These are phyloP conservation scores for Drosophila tristis DNA, from an alignment of 1,140 invertebrate genomes.

Conservation along the genomic window DNA sequence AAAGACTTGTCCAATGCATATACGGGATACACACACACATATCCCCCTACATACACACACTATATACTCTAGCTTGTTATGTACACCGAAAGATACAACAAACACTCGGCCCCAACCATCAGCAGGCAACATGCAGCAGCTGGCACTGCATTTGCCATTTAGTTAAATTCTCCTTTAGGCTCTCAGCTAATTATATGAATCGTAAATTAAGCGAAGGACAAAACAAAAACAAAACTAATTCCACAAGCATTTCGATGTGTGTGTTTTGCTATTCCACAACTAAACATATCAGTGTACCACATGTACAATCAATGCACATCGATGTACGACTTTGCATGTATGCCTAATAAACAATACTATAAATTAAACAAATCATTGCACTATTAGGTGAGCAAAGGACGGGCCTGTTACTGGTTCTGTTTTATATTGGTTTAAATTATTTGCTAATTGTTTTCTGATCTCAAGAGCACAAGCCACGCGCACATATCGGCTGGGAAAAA, in stretches of 20 bases:
- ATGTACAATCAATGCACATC: slow-evolving; percentile 41
- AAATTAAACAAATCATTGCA: slow-evolving; percentile 1
- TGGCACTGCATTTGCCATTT: background rate
- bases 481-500: too few species aligned
- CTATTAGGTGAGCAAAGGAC: too few species aligned
- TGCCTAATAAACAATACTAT: slow-evolving; percentile 60
- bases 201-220: slow-evolving; percentile 42
- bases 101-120: slow-evolving; percentile 15
- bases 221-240: slow-evolving; percentile 42
- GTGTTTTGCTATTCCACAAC: slow-evolving; percentile 49
- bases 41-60: background rate
- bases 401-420: too few species aligned
- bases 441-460: too few species aligned
- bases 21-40: background rate
- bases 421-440: too few species aligned
- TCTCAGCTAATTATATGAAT: slow-evolving; percentile 43
- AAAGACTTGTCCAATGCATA: slow-evolving; percentile 59
- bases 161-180: slow-evolving; percentile 43
- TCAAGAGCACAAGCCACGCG: too few species aligned
- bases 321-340: slow-evolving; percentile 45
- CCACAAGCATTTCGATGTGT: slow-evolving; percentile 53
- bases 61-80: slow-evolving; percentile 3
- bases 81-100: slow-evolving; percentile 9
- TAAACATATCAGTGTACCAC: slow-evolving; percentile 48
- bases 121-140: slow-evolving; percentile 11